Base-by-base conservation (phyloP, 2,113 vertebrate species). In the Lophotis ruficrista region DNA sequence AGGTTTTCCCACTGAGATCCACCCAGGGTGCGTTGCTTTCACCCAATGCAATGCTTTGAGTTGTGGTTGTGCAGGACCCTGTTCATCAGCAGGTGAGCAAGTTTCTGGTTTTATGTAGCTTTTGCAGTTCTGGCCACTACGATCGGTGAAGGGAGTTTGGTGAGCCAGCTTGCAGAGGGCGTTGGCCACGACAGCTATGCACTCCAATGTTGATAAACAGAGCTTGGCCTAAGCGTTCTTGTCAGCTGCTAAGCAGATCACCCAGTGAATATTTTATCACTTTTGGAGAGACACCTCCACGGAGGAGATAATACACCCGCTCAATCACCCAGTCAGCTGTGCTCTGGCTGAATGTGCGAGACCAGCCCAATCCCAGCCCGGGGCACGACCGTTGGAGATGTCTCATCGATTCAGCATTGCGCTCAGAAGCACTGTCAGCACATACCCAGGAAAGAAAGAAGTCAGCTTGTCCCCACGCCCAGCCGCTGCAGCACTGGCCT, bases 361-460 rank as follows among this genome's bases (percentile, higher is more conserved):
- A 43, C 53, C 79, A 48, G 48, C 37, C 60, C 83, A 75, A 94
- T 86, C 90, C 51, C 53, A 79, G 83, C 43, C 85, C 0, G 1
- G 3, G 47, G 72, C 78, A 80, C 0, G 20, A 37, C 45, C 0
- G 0, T 20, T 61, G 2, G 3, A 0, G 0, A 4, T 73, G 87
- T 80, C 79, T 77, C 65, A 76, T 56, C 5, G 1, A 28, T 54
- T 68, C 69, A 53, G 24, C 14, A 2, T 35, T 33, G 38, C 0
- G 4, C 66, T 58, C 31, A 71, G 78, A 10, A 41, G 73, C 68
- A 33, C 89, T 3, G 50, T 70, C 25, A 47, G 91, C 86, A 94
- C 62, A 91, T 33, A 88, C 22, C 35, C 0, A 0, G 78, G n/a
- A 78, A 51, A 73, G 31, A 75, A 61, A 43, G 21, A 80, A 83